Evolutionary conservation across 2,113 vertebrate species (phyloP), one percentile per base, ranked within the genome.

Genomic region (Aix galericulata): DNA sequence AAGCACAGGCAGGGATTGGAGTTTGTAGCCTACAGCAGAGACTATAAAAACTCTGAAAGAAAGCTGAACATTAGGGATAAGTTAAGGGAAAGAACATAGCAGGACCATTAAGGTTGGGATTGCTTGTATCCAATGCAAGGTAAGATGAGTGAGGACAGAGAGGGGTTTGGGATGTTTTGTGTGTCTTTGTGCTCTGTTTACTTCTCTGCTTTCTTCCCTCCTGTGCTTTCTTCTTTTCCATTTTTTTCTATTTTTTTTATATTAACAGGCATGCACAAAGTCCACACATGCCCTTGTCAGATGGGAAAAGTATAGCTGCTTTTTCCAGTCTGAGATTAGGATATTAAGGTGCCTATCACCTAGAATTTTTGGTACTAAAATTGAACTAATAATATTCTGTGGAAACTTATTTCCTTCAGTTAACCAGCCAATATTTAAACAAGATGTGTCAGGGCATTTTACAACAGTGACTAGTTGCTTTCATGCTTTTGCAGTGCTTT

Each of bases 1-100:
- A 97, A 98, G 96, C 93, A 94, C 86, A 97, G 96, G 96, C 98
- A 98, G 97, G 97, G 98, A 97, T 93, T 94, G 94, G 97, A 97
- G 81, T 97, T 94, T 96, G 94, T 94, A 66, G 86, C 53, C 59
- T 96, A 78, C 88, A 93, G 59, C 93, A 89, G 79, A 86, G 95
- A 89, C 89, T 97, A 97, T 95, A 96, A 95, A 97, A 96, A 62
- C 82, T 95, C 96, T 83, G 94, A 79, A 86, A 95, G 94, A 53
- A 91, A 95, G 87, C 78, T 87, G 92, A 92, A 77, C 69, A 92
- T 95, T 50, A 91, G 76, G 91, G 74, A 82, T 91, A 90, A 96
- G 75, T 91, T 97, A 95, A 82, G 64, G 81, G 63, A 29, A 83
- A 91, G 93, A 82, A 73, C 78, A 36, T 56, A 63, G 78, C 88